Evolutionary conservation across 1,140 invertebrate species (phyloP).

Genomic region (Cryptotermes secundus): DNA sequence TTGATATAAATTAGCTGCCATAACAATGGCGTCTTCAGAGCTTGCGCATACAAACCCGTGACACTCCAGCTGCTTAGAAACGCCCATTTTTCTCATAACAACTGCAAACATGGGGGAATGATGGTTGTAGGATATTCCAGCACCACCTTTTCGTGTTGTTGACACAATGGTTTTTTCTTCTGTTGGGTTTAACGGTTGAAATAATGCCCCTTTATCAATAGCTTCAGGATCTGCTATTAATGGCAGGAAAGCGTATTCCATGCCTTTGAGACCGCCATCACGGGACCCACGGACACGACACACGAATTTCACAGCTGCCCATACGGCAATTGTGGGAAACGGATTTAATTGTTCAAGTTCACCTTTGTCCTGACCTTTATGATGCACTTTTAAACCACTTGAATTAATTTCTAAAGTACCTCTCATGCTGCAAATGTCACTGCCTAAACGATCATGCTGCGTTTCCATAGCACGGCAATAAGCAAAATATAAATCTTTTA

Average conservation of each 20-base stretch:
- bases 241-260: conserved; percentile 75
- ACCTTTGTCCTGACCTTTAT: conserved; percentile 47
- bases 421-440: conserved; percentile 31
- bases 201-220: conserved; percentile 68
- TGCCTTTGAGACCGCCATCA: background rate
- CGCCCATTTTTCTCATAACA: conserved; percentile 79
- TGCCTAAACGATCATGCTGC: background rate
- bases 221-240: conserved; percentile 82
- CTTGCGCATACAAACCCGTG: conserved; percentile 85
- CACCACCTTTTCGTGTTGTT: background rate
- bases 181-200: conserved; percentile 50
- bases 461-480: conserved; percentile 21
- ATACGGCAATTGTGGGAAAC: conserved; percentile 86
- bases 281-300: conserved; percentile 26
- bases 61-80: conserved; percentile 78
- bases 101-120: conserved; percentile 78
- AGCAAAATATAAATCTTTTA: conserved; percentile 73
- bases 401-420: conserved; percentile 69
- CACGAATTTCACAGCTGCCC: conserved; percentile 82
- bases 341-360: conserved; percentile 65
- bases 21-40: conserved; percentile 83
- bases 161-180: conserved; percentile 44
- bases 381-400: conserved; percentile 63
- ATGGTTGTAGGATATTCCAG: background rate
- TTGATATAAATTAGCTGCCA: conserved; percentile 85